Percentiles rank a stretch among this genome's conserved stretches.
Evolutionary conservation across 2,888 invertebrate genomes (phyloP).

Genomic region (Meghimatium bilineatum): DNA sequence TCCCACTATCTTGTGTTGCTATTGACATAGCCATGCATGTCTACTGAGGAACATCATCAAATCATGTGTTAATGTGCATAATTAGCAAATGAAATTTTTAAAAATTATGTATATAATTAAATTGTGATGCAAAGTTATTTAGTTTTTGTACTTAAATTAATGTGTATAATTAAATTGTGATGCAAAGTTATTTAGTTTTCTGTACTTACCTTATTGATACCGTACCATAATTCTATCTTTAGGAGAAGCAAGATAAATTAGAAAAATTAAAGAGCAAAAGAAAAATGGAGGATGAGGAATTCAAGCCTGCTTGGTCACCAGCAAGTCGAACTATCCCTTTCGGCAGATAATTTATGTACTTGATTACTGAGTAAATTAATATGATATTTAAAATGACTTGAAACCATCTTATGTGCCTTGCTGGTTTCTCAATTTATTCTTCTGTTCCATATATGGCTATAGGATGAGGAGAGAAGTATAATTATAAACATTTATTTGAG

Average conservation of each 20-base stretch:
- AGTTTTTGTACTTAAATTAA: too few relatives aligned
- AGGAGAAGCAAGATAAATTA: slow-evolving; percentile 25
- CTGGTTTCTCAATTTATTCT: too few relatives aligned
- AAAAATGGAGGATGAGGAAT: slow-evolving; percentile 41
- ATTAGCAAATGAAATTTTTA: too few relatives aligned
- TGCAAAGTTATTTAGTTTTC: too few relatives aligned
- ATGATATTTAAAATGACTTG: not conserved
- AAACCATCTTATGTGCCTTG: not conserved
- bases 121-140: too few relatives aligned
- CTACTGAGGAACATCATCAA: too few relatives aligned
- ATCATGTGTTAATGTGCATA: too few relatives aligned
- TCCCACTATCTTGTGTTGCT: too few relatives aligned
- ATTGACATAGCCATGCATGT: too few relatives aligned
- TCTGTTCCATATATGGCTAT: too few relatives aligned
- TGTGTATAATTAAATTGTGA: too few relatives aligned
- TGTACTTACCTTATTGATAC: not conserved
- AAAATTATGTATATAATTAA: too few relatives aligned
- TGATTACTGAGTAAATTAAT: not conserved
- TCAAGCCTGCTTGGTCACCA: slow-evolving; percentile 56
- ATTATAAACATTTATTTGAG: not conserved
- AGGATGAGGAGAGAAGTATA: not conserved
- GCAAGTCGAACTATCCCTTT: slow-evolving; percentile 57
- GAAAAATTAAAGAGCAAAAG: slow-evolving; percentile 26
- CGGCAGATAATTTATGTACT: slow-evolving; percentile 49
- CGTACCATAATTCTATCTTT: not conserved